Conservation (phyloP, 2,888 invertebrate species). For the Taphrorychus bicolor region DNA sequence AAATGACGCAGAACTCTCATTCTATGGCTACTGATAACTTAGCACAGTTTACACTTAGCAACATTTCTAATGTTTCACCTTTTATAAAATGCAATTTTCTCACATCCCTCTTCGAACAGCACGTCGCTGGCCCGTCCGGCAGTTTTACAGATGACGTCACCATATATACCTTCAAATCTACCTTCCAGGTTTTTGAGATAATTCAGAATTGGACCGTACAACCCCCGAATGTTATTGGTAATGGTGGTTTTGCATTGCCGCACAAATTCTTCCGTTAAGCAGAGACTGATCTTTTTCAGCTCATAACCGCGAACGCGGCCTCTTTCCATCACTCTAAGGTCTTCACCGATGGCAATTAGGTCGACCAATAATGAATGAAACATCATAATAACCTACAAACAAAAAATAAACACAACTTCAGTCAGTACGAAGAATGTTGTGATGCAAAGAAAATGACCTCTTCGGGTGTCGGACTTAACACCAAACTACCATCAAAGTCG, state of each 20-base stretch:
- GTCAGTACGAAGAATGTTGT: neutral
- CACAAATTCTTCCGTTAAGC: conserved; percentile 50
- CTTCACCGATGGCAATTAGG: conserved; percentile 42
- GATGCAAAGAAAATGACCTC: no score
- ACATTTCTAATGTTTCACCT: no score
- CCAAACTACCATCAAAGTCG: conserved; percentile 64
- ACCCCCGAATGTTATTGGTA: conserved; percentile 61
- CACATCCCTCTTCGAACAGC: conserved; percentile 66
- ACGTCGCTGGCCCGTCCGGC: conserved; percentile 55
- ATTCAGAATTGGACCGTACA: conserved; percentile 64
- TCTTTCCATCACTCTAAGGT: conserved; percentile 44
- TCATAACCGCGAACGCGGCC: conserved; percentile 42
- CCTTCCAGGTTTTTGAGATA: conserved; percentile 64
- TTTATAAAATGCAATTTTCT: conserved; percentile 67
- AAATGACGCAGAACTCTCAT: no score
- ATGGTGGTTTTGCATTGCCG: conserved; percentile 65
- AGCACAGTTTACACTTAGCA: no score
- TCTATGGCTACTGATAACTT: no score
- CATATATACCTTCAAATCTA: conserved; percentile 65
- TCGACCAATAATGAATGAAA: conserved; percentile 56
- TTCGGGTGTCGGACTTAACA: conserved; percentile 67
- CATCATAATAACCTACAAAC: conserved; percentile 58
- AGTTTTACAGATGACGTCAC: conserved; percentile 43
- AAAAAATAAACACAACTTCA: neutral
- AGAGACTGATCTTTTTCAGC: conserved; percentile 45